Evolutionary conservation across 2,797 vertebrate genomes (phyloP).

Genomic region (Anas georgica): DNA sequence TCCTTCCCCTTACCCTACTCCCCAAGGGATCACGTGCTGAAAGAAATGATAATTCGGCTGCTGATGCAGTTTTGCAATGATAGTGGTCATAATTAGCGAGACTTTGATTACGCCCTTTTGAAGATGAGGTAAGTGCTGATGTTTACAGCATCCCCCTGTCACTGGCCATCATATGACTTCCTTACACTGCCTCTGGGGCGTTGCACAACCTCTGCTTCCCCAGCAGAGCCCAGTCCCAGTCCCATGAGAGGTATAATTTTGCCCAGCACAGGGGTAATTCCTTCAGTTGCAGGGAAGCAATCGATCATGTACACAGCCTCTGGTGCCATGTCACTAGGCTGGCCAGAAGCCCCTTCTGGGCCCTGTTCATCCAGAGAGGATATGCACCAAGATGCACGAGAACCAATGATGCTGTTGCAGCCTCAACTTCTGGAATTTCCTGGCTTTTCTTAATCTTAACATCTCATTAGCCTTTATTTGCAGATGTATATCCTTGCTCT

Average conservation of each 20-base stretch:
- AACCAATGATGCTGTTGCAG: not conserved
- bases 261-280: not conserved
- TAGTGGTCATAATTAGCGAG: not conserved
- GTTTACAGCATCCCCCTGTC: not conserved
- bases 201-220: not conserved
- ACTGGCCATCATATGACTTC: not conserved
- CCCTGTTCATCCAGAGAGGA: not conserved
- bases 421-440: conserved; percentile 53
- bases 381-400: not conserved
- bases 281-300: not conserved
- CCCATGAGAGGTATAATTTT: not conserved
- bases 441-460: conserved; percentile 56
- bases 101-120: not conserved
- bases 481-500: conserved; percentile 44
- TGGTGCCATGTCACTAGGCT: not conserved
- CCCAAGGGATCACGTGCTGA: not conserved
- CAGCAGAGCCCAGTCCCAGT: not conserved
- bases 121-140: not conserved
- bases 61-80: not conserved
- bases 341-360: not conserved
- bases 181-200: not conserved
- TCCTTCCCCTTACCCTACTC: not conserved
- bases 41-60: not conserved
- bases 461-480: conserved; percentile 48
- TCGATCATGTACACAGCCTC: rapidly evolving